Evolutionary conservation across 2,797 vertebrate genomes (phyloP).

Genomic region (Poecilia wingei): DNA sequence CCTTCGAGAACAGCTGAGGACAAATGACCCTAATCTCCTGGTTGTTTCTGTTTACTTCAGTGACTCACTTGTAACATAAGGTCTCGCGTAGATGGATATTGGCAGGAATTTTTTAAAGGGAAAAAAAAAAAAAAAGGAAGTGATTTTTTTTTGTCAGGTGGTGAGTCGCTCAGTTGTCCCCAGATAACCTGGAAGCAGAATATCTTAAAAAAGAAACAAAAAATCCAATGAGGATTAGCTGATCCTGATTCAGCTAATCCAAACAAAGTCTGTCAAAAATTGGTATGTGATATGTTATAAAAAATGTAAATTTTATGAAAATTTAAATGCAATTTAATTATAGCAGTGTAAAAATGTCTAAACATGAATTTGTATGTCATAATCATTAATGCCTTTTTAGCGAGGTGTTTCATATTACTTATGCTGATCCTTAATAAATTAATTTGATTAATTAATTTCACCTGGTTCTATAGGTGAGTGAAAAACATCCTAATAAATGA

Average conservation of each 20-base stretch:
- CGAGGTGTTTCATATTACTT: too few relatives aligned
- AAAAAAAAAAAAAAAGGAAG: not conserved
- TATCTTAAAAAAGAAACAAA: not conserved
- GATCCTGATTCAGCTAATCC: not conserved
- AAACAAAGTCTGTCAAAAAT: not conserved
- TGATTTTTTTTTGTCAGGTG: not conserved
- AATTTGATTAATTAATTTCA: too few relatives aligned
- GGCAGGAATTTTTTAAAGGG: not conserved
- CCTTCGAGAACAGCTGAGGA: not conserved
- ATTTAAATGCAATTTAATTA: too few relatives aligned
- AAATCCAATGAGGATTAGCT: too few relatives aligned
- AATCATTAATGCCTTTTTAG: too few relatives aligned
- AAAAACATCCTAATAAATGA: not conserved
- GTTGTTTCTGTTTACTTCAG: not conserved
- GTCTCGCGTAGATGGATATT: not conserved
- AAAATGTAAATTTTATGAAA: too few relatives aligned
- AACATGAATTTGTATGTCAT: too few relatives aligned
- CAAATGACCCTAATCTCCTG: not conserved
- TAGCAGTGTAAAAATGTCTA: too few relatives aligned
- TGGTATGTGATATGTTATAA: too few relatives aligned
- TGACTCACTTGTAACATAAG: not conserved
- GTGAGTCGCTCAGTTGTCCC: not conserved
- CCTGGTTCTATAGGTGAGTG: too few relatives aligned
- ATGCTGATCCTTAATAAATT: too few relatives aligned
- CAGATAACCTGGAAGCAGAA: not conserved